phyloP scores from a whole-genome alignment of 2,797 vertebrate genomes.

The Rhabdomys pumilio region DNA sequence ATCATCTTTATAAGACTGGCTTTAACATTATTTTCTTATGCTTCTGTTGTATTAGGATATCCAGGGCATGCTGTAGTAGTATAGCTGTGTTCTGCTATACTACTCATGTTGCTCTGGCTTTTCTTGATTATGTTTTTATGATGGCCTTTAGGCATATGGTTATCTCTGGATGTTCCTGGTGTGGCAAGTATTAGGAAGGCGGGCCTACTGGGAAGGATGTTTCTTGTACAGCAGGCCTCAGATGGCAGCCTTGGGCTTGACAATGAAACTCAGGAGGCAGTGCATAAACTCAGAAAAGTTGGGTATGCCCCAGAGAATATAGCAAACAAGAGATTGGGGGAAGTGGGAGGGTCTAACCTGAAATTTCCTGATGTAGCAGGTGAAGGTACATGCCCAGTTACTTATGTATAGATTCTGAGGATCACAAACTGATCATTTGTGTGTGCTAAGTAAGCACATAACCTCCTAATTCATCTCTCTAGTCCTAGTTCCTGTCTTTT shows the following conservation, averaged over 20 bases:
- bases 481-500: neutral
- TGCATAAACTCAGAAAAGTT: neutral
- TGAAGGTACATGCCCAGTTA: neutral
- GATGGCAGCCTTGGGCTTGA: neutral
- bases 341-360: neutral
- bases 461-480: neutral
- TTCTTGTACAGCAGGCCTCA: neutral
- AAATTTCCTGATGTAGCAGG: neutral
- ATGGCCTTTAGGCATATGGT: neutral
- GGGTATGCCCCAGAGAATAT: neutral
- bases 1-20: neutral
- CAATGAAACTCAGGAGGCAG: neutral
- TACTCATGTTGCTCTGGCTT: neutral
- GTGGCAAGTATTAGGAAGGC: neutral
- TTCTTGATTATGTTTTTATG: neutral
- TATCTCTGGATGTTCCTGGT: neutral
- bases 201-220: neutral
- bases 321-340: neutral
- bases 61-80: neutral
- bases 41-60: neutral
- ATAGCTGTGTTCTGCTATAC: neutral
- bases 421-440: neutral
- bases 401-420: neutral
- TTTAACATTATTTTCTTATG: neutral
- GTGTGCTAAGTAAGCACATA: neutral